These are phyloP conservation scores for Seriola dumerili DNA, from an alignment of 2,113 vertebrate species.

Conservation along the genomic window DNA sequence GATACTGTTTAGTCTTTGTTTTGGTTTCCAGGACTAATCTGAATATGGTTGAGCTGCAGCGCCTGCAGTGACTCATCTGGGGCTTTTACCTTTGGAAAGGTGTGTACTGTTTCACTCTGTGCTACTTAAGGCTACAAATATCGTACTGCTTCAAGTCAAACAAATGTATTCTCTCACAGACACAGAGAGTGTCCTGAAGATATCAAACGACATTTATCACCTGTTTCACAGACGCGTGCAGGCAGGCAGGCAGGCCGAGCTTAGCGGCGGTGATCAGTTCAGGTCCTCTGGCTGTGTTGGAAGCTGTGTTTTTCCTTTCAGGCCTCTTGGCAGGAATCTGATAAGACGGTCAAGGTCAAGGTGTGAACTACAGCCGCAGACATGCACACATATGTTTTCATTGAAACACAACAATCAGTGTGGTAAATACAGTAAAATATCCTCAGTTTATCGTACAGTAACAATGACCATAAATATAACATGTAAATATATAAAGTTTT, in stretches of 20 bases:
- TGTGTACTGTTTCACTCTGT: constrained; percentile 1
- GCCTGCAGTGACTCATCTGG: constrained; percentile 27
- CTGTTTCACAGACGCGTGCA: constrained; percentile 44
- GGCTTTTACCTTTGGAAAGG: constrained; percentile 42
- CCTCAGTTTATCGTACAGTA: neutral
- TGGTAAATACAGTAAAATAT: neutral
- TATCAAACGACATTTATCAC: constrained; percentile 8
- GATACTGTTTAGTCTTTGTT: constrained; percentile 54
- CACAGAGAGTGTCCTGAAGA: constrained; percentile 5
- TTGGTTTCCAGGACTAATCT: constrained; percentile 37
- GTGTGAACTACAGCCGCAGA: neutral
- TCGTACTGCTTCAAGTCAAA: neutral
- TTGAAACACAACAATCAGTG: neutral
- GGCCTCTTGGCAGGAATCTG: neutral
- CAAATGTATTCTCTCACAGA: neutral
- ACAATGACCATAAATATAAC: too few relatives aligned
- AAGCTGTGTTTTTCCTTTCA: constrained; percentile 32
- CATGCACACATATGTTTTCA: neutral
- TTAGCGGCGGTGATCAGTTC: neutral
- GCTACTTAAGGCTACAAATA: neutral
- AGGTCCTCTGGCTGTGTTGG: neutral
- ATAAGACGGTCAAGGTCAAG: constrained; percentile 40
- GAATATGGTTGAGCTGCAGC: neutral
- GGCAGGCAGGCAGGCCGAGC: constrained; percentile 53
- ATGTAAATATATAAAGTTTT: too few relatives aligned